Percentiles rank a stretch among this genome's conserved stretches.
phyloP scores from a whole-genome alignment of 2,888 invertebrate species.

The Gasteruption jaculator region DNA sequence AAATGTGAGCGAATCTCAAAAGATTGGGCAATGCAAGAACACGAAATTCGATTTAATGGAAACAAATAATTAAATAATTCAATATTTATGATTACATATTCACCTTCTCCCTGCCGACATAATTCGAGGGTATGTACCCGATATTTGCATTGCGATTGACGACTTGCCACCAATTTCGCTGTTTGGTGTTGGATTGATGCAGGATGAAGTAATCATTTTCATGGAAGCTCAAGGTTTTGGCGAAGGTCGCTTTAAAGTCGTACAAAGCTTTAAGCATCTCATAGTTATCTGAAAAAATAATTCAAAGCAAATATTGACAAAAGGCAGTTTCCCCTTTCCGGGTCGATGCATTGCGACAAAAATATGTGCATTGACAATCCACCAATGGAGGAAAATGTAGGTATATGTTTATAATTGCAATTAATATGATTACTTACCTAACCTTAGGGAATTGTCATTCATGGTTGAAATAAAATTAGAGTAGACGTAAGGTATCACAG shows the following conservation, averaged over 20 bases:
- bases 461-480: constrained; percentile 29
- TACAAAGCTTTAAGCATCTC: constrained; percentile 82
- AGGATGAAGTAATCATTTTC: constrained; percentile 78
- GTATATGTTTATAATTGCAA: neutral
- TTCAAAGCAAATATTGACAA: neutral
- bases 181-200: constrained; percentile 73
- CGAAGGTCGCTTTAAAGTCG: constrained; percentile 78
- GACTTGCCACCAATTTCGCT: constrained; percentile 86
- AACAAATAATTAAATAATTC: constrained; percentile 19
- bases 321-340: neutral
- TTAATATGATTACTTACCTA: constrained; percentile 36
- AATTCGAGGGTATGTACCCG: constrained; percentile 84
- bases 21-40: too few species aligned
- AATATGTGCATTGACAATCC: constrained; percentile 1
- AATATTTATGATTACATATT: constrained; percentile 28
- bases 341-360: neutral
- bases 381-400: neutral
- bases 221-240: constrained; percentile 77
- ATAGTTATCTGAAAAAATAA: constrained; percentile 58
- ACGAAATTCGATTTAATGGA: constrained; percentile 1
- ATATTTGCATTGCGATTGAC: constrained; percentile 77
- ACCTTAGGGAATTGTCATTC: constrained; percentile 44
- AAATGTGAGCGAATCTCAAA: too few species aligned
- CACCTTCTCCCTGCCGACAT: constrained; percentile 77
- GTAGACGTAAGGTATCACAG: constrained; percentile 21